phyloP scores from a whole-genome alignment of 2,888 invertebrate genomes.

The Mechanitis mazaeus region DNA sequence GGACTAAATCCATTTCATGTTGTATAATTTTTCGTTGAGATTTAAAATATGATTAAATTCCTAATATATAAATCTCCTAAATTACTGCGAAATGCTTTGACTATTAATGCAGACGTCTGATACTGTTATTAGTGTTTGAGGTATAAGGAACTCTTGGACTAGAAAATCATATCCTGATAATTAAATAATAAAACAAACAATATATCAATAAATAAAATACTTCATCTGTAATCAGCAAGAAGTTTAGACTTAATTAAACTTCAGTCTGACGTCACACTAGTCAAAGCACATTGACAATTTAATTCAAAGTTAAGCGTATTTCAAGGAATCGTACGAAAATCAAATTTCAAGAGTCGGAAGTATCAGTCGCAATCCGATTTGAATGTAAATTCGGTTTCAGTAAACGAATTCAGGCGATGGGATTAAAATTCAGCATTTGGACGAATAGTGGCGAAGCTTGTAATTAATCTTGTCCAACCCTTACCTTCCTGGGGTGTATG shows the following conservation, averaged over 20 bases:
- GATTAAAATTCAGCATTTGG: slow-evolving; percentile 56
- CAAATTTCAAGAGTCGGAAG: slow-evolving; percentile 20
- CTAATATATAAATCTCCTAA: neutral
- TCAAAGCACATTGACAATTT: neutral
- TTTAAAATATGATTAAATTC: too few relatives aligned
- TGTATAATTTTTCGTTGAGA: too few relatives aligned
- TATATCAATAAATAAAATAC: too few relatives aligned
- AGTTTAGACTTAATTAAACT: too few relatives aligned
- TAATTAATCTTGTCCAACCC: slow-evolving; percentile 60
- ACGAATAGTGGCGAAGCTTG: slow-evolving; percentile 40
- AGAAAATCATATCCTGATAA: neutral
- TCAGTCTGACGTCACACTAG: too few relatives aligned
- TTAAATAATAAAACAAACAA: too few relatives aligned
- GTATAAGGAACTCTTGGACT: slow-evolving; percentile 11
- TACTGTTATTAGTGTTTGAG: slow-evolving; percentile 16
- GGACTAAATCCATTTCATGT: too few relatives aligned
- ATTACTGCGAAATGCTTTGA: neutral
- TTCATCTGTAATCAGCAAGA: too few relatives aligned
- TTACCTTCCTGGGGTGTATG: slow-evolving; percentile 43
- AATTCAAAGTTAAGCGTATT: neutral
- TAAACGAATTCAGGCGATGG: slow-evolving; percentile 29
- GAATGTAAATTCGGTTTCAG: slow-evolving; percentile 41
- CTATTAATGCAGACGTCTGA: neutral
- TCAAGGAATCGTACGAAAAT: slow-evolving; percentile 18
- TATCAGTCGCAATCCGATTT: slow-evolving; percentile 33